Evolutionary conservation across 2,888 invertebrate genomes (phyloP), one percentile per base, ranked within the genome.

Genomic region (Strigamia crassipes): DNA sequence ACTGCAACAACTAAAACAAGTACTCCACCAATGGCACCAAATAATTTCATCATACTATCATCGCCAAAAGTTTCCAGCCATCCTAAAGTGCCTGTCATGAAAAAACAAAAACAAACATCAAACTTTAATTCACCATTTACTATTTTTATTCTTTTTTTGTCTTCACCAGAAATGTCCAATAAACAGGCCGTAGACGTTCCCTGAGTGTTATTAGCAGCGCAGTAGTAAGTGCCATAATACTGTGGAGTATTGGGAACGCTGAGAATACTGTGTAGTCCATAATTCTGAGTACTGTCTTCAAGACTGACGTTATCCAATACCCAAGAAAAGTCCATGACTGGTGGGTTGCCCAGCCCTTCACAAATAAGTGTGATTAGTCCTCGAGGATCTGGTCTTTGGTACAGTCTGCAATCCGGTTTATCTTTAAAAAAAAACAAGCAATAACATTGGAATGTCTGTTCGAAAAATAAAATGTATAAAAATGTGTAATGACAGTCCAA

Each of bases 321-420:
- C 96, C 96, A 96, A 41, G 91, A 90, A 89, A 95, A 96, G 82
- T 92, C 91, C 85, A 93, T 93, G 84, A 92, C 91, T 78, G 90
- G 89, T 0, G 96, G 96, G 89, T 96, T 96, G 21, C 95, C 94
- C 82, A 90, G 89, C 0, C 94, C 95, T 27, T 92, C 92, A 88
- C 96, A 96, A 56, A 94, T 91, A 81, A 96, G 89, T 82, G 93
- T 92, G 87, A 93, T 92, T 84, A 92, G 91, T 38, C 94, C 94
- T 83, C 94, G 91, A 81, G 92, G 90, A 86, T 93, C 92, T 56
- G 90, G 90, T 10, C 81, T 41, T 85, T 92, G 92, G 83, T 92
- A 92, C 85, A 96, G 93, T 81, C 92, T 92, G 87, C 96, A 96
- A 86, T 93, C 93, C 0, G 96, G 96, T 85, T 93, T 92, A 89